A percentile compares a stretch with the other conserved stretches of the same genome.
Conservation (phyloP, 2,888 invertebrate species). For the Dicranocentrus wangi region DNA sequence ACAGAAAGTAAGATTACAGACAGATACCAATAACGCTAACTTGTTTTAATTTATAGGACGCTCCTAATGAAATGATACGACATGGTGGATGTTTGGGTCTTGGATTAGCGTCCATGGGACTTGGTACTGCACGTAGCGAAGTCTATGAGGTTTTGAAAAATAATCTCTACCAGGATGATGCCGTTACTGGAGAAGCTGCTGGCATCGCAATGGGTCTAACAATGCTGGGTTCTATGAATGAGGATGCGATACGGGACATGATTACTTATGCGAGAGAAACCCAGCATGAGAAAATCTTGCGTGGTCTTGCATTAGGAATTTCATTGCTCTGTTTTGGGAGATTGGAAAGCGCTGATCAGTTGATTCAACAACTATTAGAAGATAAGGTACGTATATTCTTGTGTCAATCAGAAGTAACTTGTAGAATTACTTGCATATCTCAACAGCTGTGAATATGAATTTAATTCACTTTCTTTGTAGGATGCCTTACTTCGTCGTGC, state of each 20-base stretch:
- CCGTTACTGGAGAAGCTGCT: slow-evolving; percentile 98
- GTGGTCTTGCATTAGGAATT: slow-evolving; percentile 97
- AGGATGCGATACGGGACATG: slow-evolving; percentile 93
- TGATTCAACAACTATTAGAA: slow-evolving; percentile 89
- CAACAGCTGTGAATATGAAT: not conserved
- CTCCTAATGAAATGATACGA: slow-evolving; percentile 84
- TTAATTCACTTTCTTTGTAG: slow-evolving; percentile 65
- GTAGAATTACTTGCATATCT: not conserved
- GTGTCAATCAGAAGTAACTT: too few species aligned
- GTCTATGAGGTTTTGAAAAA: slow-evolving; percentile 97
- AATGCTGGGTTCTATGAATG: slow-evolving; percentile 96
- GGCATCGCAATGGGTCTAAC: slow-evolving; percentile 99
- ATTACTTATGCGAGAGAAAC: slow-evolving; percentile 95
- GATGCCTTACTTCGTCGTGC: slow-evolving; percentile 95
- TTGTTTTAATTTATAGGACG: slow-evolving; percentile 70
- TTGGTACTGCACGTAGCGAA: slow-evolving; percentile 93
- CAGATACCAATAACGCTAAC: too few species aligned
- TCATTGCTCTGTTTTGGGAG: slow-evolving; percentile 97
- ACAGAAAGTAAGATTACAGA: too few species aligned
- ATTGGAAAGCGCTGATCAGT: slow-evolving; percentile 95
- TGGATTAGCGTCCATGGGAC: slow-evolving; percentile 93
- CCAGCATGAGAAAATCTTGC: slow-evolving; percentile 97
- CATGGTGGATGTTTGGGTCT: slow-evolving; percentile 98
- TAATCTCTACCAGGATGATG: slow-evolving; percentile 98
- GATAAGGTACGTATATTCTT: slow-evolving; percentile 87